These are phyloP conservation scores for Pomacea maculata DNA, from an alignment of 1,140 invertebrate species.

Conservation along the genomic window DNA sequence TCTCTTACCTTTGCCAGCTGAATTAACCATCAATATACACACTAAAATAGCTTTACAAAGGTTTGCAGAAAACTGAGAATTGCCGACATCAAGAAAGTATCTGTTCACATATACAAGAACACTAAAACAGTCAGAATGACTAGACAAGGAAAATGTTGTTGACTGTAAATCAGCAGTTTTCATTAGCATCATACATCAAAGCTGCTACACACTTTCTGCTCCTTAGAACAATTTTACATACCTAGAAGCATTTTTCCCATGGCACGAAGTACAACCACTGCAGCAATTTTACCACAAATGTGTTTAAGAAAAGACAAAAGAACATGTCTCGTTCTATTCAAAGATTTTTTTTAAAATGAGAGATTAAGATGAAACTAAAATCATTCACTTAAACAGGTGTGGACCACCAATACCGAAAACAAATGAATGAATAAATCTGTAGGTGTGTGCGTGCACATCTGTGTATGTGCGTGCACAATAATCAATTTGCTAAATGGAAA, in stretches of 20 bases:
- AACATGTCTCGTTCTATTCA: background rate
- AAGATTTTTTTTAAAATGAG: background rate
- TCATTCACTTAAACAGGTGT: background rate
- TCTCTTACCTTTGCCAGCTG: background rate
- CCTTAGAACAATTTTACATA: too few relatives aligned
- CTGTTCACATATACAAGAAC: background rate
- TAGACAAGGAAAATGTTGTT: too few relatives aligned
- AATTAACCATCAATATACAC: background rate
- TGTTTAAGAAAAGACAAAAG: background rate
- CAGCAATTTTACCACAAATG: background rate
- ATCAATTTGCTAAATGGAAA: background rate
- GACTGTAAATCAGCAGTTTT: too few relatives aligned
- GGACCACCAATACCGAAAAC: background rate
- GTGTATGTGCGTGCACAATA: background rate
- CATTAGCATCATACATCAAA: too few relatives aligned
- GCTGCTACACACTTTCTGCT: too few relatives aligned
- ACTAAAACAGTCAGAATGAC: too few relatives aligned
- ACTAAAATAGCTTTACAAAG: background rate
- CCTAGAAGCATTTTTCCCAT: background rate
- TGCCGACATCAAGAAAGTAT: background rate
- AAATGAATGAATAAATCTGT: background rate
- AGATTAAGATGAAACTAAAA: background rate
- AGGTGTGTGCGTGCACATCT: constrained; percentile 2
- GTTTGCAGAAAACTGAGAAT: background rate
- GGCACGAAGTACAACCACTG: background rate